These are phyloP conservation scores for Aphelinus certus DNA, from an alignment of 1,140 invertebrate species.

Conservation along the genomic window DNA sequence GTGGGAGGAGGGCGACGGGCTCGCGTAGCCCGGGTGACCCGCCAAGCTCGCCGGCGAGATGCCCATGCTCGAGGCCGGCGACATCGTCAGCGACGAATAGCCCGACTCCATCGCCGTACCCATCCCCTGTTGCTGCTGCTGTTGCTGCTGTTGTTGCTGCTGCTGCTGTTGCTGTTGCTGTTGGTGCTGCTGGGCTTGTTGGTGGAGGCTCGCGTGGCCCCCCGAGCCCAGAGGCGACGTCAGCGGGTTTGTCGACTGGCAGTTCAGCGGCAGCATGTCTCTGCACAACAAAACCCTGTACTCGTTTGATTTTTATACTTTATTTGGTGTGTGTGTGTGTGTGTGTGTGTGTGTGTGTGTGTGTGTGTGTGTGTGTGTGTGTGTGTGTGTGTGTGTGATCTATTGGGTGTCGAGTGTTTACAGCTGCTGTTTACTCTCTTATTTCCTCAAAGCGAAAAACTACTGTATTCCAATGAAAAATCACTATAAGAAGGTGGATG, in stretches of 20 bases:
- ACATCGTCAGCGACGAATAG: slow-evolving; percentile 59
- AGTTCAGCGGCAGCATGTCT: slow-evolving; percentile 55
- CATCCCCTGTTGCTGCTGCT: slow-evolving; percentile 48
- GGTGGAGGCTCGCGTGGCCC: not conserved
- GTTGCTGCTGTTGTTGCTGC: slow-evolving; percentile 26
- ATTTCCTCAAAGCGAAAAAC: too few relatives aligned
- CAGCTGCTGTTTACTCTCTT: too few relatives aligned
- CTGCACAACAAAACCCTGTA: slow-evolving; percentile 34
- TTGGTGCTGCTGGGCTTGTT: slow-evolving; percentile 24
- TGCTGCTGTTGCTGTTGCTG: slow-evolving; percentile 32
- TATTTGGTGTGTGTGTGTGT: too few relatives aligned
- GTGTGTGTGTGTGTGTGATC: too few relatives aligned
- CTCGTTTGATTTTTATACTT: too few relatives aligned
- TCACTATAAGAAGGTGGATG: too few relatives aligned
- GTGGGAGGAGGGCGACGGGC: slow-evolving; percentile 54
- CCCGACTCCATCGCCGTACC: slow-evolving; percentile 54
- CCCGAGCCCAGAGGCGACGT: slow-evolving; percentile 15
- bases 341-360: too few relatives aligned
- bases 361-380: too few relatives aligned
- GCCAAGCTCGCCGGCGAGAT: slow-evolving; percentile 15
- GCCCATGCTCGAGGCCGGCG: slow-evolving; percentile 45
- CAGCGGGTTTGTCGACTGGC: slow-evolving; percentile 41
- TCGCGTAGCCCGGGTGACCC: slow-evolving; percentile 52
- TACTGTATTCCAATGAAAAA: too few relatives aligned
- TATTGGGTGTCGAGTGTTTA: too few relatives aligned